Conservation (phyloP, 1,140 invertebrate species). For the Cydia pomonella region DNA sequence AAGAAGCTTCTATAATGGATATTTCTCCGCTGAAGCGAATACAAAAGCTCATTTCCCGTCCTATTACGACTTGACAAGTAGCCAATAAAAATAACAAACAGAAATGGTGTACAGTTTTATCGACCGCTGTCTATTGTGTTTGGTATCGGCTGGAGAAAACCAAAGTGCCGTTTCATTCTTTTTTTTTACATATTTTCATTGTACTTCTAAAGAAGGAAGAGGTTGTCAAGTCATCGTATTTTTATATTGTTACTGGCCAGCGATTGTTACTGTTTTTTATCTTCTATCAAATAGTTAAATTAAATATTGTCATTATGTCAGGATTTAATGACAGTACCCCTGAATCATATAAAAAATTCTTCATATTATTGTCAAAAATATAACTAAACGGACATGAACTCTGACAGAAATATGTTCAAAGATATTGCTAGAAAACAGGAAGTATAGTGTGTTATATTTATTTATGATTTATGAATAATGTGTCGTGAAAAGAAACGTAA, state of each 20-base stretch:
- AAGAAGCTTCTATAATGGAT: conserved; percentile 25
- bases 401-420: neutral
- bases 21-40: conserved; percentile 24
- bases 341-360: no score
- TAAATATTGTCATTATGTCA: no score
- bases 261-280: no score
- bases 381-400: no score
- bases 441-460: conserved; percentile 7
- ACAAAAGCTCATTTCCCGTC: conserved; percentile 32
- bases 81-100: conserved; percentile 33
- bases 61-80: conserved; percentile 32
- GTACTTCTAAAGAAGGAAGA: neutral
- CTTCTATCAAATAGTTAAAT: no score
- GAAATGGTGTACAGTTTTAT: conserved; percentile 23
- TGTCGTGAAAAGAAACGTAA: conserved; percentile 25
- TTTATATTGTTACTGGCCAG: no score
- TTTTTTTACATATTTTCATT: neutral
- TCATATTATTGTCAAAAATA: no score
- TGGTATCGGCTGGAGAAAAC: conserved; percentile 7
- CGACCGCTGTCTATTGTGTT: neutral
- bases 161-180: neutral
- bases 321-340: no score
- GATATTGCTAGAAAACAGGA: neutral
- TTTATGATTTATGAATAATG: conserved; percentile 34
- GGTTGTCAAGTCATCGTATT: no score